Evolutionary conservation across 2,113 vertebrate species (phyloP).

Genomic region (Marmota monax): DNA sequence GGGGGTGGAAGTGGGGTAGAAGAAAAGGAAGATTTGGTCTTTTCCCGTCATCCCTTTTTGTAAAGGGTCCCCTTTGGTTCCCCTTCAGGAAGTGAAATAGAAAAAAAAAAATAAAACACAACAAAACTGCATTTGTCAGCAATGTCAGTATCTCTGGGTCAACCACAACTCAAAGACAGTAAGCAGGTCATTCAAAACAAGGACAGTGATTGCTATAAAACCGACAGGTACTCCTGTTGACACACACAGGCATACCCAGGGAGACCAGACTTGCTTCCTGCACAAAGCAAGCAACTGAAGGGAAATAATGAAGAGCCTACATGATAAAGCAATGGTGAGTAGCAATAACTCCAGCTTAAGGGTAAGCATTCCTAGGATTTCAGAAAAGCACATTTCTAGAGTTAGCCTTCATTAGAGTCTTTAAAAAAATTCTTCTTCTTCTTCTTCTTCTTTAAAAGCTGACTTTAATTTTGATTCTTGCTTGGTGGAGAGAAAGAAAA

Average conservation of each 20-base stretch:
- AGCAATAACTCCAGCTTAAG: neutral
- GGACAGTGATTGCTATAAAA: slow-evolving; percentile 82
- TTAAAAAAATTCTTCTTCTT: neutral
- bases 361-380: neutral
- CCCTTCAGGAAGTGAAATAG: slow-evolving; percentile 78
- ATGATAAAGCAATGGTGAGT: slow-evolving; percentile 63
- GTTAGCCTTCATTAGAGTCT: neutral
- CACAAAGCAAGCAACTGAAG: neutral
- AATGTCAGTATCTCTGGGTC: slow-evolving; percentile 61
- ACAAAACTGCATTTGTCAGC: neutral
- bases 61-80: slow-evolving; percentile 34
- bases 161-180: slow-evolving; percentile 75
- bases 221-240: neutral
- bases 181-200: slow-evolving; percentile 77
- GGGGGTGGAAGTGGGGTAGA: slow-evolving; percentile 40
- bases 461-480: neutral
- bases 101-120: slow-evolving; percentile 37
- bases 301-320: neutral
- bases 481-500: slow-evolving; percentile 37
- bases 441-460: neutral
- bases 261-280: neutral
- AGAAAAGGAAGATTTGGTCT: slow-evolving; percentile 37
- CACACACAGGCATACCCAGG: neutral
- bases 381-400: neutral
- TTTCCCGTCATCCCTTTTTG: slow-evolving; percentile 62